Percentiles rank a stretch among this genome's conserved stretches.
phyloP scores from a whole-genome alignment of 92 coral and sea anemone species.

The Pocillopora grandis region DNA sequence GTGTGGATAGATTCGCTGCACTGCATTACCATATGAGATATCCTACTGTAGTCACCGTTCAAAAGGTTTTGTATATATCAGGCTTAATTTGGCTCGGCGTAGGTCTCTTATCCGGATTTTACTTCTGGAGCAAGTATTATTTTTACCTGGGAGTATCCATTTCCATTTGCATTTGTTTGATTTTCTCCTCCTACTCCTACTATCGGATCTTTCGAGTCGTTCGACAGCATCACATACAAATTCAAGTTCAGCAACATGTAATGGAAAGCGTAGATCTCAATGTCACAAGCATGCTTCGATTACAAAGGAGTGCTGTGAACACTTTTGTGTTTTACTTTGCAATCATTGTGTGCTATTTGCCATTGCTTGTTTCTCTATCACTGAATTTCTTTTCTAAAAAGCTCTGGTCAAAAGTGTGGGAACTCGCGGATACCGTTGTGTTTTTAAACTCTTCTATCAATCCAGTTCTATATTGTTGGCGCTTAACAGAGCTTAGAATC shows the following conservation, averaged over 20 bases:
- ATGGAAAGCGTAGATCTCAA: neutral
- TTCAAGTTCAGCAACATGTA: constrained; percentile 2
- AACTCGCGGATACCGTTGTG: constrained; percentile 8
- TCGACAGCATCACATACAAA: neutral
- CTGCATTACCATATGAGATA: constrained; percentile 18
- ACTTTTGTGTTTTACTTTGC: constrained; percentile 3
- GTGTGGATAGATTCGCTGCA: constrained; percentile 12
- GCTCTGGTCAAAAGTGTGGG: neutral
- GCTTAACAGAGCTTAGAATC: neutral
- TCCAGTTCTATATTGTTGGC: constrained; percentile 13
- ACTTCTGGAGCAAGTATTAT: neutral
- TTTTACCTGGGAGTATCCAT: neutral
- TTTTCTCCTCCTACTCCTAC: constrained; percentile 2
- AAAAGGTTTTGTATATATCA: neutral
- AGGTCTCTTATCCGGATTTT: neutral
- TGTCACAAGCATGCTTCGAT: neutral
- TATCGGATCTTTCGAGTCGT: neutral
- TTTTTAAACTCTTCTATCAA: constrained; percentile 19
- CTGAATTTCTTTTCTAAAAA: neutral
- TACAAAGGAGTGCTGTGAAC: constrained; percentile 8
- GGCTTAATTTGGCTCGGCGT: neutral
- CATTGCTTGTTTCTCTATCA: neutral
- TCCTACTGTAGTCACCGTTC: neutral
- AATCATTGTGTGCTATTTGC: constrained; percentile 8
- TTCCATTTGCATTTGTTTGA: neutral